phyloP scores from a whole-genome alignment of 2,797 vertebrate genomes.

The Cyclopterus lumpus region DNA sequence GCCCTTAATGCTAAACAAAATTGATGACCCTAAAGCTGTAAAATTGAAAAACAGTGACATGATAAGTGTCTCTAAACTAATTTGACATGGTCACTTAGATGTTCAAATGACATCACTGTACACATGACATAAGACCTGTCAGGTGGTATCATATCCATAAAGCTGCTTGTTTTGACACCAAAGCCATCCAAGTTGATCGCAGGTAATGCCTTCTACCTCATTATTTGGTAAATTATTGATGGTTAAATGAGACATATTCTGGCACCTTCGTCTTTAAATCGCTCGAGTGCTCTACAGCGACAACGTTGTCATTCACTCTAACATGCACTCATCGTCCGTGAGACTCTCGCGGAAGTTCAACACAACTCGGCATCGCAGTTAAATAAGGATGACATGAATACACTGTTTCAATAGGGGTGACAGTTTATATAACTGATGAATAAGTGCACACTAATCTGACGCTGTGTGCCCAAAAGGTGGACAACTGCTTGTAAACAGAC shows the following conservation, averaged over 20 bases:
- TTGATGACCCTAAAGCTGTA: slow-evolving; percentile 63
- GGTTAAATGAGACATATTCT: slow-evolving; percentile 39
- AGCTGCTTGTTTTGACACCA: slow-evolving; percentile 42
- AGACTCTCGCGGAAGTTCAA: slow-evolving; percentile 24
- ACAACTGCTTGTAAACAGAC: slow-evolving; percentile 3
- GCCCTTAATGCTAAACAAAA: slow-evolving; percentile 67
- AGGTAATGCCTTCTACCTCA: slow-evolving; percentile 34
- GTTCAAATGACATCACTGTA: slow-evolving; percentile 56
- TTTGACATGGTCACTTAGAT: slow-evolving; percentile 72
- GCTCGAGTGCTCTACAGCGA: background rate
- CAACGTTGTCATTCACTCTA: slow-evolving; percentile 20
- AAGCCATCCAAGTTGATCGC: slow-evolving; percentile 14
- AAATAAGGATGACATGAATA: slow-evolving; percentile 23
- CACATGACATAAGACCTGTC: slow-evolving; percentile 62
- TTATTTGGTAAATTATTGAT: slow-evolving; percentile 39
- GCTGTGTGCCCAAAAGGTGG: background rate
- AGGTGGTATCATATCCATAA: slow-evolving; percentile 42
- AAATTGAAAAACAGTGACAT: slow-evolving; percentile 70
- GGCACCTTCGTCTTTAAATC: slow-evolving; percentile 16
- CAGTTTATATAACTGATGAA: slow-evolving; percentile 16
- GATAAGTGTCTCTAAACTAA: slow-evolving; percentile 71
- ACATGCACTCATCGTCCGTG: slow-evolving; percentile 32
- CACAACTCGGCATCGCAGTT: slow-evolving; percentile 22
- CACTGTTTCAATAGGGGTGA: slow-evolving; percentile 17
- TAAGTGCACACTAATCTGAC: background rate